These are phyloP conservation scores for Myrmophylax atrothorax DNA, from an alignment of 2,113 vertebrate genomes.

Conservation along the genomic window DNA sequence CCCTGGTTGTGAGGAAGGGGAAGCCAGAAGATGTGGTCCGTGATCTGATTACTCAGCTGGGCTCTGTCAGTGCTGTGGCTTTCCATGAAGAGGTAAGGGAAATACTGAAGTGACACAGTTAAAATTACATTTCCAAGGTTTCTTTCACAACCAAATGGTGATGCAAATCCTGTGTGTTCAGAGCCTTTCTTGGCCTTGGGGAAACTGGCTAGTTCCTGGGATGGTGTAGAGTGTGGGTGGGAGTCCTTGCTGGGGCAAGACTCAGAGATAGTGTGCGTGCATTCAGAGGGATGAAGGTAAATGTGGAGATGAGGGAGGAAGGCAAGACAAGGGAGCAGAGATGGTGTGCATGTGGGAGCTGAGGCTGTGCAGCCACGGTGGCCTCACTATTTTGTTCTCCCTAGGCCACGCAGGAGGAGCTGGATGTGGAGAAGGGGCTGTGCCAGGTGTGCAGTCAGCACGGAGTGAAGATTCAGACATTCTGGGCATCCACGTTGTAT, in stretches of 20 bases:
- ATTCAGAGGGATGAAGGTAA: neutral
- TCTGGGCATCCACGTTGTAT: constrained; percentile 82
- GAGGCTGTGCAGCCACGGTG: neutral
- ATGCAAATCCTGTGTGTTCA: neutral
- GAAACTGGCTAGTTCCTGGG: neutral
- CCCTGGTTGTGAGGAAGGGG: constrained; percentile 79
- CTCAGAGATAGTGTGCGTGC: neutral
- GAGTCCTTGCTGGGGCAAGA: neutral
- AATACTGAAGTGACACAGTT: neutral
- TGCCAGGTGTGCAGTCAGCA: constrained; percentile 74
- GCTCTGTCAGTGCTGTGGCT: constrained; percentile 76
- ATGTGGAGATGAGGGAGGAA: neutral
- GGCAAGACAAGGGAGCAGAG: neutral
- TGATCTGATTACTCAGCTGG: constrained; percentile 79
- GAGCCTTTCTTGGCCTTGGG: neutral
- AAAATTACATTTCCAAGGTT: neutral
- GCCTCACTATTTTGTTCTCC: neutral
- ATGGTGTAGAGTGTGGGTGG: neutral
- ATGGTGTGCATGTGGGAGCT: neutral
- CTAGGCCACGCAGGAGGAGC: constrained; percentile 81
- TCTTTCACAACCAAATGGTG: neutral
- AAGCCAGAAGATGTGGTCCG: constrained; percentile 79
- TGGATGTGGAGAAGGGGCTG: constrained; percentile 76
- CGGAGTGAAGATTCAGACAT: constrained; percentile 77
- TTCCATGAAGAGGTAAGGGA: constrained; percentile 82